Evolutionary conservation across 2,888 invertebrate genomes (phyloP), one percentile per base, ranked within the genome.

Genomic region (Mythimna loreyi): DNA sequence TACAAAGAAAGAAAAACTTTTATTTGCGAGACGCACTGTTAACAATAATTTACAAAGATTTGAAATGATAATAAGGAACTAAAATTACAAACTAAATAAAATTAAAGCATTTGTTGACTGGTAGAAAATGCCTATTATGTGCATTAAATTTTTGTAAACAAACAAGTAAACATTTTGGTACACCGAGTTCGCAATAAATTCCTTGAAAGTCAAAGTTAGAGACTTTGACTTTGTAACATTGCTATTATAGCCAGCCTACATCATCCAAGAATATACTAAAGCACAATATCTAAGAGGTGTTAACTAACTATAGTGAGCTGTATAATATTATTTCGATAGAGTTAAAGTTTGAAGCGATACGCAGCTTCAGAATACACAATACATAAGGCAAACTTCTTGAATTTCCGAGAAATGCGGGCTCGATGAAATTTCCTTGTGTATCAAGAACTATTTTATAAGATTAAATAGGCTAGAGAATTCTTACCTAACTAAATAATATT

Each of bases 281-380:
- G 1, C 7, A 28, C 19, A 30, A 57, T 49, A 36, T 49, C 36
- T 43, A 49, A 30, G 21, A 33, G 9, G 23, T 28, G 23, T 47
- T 13, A 67, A 9, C 45, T 21, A 25, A 23, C 43, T 13, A 55
- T 30, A 33, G 52, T 28, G 30, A 30, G 53, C 28, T 25, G 13
- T 36, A 53, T 60, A 21, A 60, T 25, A 6, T 6, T 7, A 19
- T 36, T 43, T 13, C 23, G 21, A 21, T 49, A 33, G 63, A 56
- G 62, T 45, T 61, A 21, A n/a, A 57, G 36, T 73, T 67, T 53
- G 21, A 43, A 43, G 19, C 4, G 0, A 40, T 30, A 49, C 52
- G 33, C n/a, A 30, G 7, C 7, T n/a, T n/a, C n/a, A 3, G 47
- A 52, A 45, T 43, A 49, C 9, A 30, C n/a, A 75, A 59, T 45